A percentile compares a stretch with the other conserved stretches of the same genome.
These are phyloP conservation scores for Hydrotaea cyrtoneurina DNA, from an alignment of 2,888 invertebrate genomes.

Conservation along the genomic window DNA sequence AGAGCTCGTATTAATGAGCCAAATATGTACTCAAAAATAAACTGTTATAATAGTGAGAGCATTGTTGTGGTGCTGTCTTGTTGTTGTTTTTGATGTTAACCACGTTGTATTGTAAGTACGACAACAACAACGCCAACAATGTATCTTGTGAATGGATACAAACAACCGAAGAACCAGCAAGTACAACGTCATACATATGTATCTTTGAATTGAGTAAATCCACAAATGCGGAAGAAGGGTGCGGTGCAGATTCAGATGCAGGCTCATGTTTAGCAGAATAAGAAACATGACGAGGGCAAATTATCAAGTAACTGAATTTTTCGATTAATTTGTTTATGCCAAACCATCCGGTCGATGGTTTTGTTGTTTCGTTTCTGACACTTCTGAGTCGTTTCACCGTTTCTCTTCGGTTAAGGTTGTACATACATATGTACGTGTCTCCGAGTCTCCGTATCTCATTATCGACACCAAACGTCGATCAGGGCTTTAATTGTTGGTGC, in stretches of 20 bases:
- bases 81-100: not conserved
- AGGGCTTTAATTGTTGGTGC: constrained; percentile 28
- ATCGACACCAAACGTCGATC: constrained; percentile 34
- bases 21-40: constrained; percentile 16
- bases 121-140: constrained; percentile 6
- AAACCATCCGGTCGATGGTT: too few species aligned
- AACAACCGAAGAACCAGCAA: too few species aligned
- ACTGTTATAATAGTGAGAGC: constrained; percentile 29
- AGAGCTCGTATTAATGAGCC: too few species aligned
- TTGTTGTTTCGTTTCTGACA: too few species aligned
- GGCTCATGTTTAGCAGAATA: not conserved
- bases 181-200: too few species aligned
- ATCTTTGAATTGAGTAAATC: constrained; percentile 9
- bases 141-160: constrained; percentile 18
- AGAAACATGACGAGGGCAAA: too few species aligned
- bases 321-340: too few species aligned
- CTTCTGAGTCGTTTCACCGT: too few species aligned
- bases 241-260: constrained; percentile 4
- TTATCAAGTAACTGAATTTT: too few species aligned
- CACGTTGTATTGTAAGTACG: constrained; percentile 21
- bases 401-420: too few species aligned
- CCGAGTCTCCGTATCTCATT: too few species aligned
- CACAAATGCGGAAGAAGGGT: constrained; percentile 42
- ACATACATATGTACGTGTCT: too few species aligned
- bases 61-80: not conserved